Percentiles rank a stretch among this genome's conserved stretches.
Evolutionary conservation across 2,113 vertebrate genomes (phyloP).

Genomic region (Pteruthius melanotis): DNA sequence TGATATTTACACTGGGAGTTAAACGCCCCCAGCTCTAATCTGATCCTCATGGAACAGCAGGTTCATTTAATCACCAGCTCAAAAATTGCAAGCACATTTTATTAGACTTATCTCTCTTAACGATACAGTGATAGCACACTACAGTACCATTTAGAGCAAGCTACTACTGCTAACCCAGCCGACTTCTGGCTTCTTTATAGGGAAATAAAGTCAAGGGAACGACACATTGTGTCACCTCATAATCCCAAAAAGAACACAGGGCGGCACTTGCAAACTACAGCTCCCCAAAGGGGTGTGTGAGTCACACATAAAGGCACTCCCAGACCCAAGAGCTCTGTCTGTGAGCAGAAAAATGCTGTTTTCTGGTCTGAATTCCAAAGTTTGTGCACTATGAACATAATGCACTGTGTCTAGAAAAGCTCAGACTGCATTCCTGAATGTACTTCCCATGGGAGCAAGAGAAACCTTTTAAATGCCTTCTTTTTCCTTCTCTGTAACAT

Average conservation of each 20-base stretch:
- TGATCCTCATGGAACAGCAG: constrained; percentile 39
- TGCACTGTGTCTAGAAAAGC: background rate
- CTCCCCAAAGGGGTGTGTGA: background rate
- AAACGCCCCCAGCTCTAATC: constrained; percentile 3
- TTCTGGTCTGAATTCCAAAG: background rate
- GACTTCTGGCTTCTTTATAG: background rate
- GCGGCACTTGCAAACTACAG: background rate
- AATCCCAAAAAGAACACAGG: background rate
- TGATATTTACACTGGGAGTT: constrained; percentile 36
- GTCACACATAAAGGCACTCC: background rate
- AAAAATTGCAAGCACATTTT: constrained; percentile 27
- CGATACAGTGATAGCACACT: background rate
- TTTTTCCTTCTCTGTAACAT: background rate
- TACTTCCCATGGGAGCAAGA: background rate
- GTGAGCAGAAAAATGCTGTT: background rate
- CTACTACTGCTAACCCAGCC: background rate
- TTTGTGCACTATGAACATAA: background rate
- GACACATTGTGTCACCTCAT: background rate
- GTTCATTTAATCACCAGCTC: constrained; percentile 45
- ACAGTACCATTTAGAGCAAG: background rate
- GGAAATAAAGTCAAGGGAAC: background rate
- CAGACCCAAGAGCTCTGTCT: background rate
- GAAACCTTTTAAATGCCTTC: background rate
- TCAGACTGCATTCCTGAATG: background rate
- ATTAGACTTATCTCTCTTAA: constrained; percentile 42